These are phyloP conservation scores for Falco rusticolus DNA, from an alignment of 2,797 vertebrate species.

Conservation along the genomic window DNA sequence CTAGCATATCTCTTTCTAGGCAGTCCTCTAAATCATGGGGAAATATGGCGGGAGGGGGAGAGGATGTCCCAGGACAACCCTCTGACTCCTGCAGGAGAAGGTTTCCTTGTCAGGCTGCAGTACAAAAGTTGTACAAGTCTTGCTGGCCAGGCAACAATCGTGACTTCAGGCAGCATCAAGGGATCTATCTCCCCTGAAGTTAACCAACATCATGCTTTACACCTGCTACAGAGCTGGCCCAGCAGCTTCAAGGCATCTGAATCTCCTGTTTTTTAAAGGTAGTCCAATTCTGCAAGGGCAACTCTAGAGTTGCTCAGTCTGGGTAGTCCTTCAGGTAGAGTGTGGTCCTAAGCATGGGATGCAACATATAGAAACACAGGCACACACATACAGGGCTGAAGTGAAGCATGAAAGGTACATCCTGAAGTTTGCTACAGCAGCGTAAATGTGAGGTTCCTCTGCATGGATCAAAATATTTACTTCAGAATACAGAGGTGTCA, in stretches of 20 bases:
- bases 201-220: neutral
- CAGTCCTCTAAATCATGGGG: neutral
- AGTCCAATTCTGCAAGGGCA: neutral
- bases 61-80: neutral
- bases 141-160: neutral
- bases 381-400: neutral
- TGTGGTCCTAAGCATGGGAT: neutral
- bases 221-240: neutral
- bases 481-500: neutral
- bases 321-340: neutral
- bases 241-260: neutral
- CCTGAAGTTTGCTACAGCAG: neutral
- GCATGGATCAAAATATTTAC: slow-evolving; percentile 5
- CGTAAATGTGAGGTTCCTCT: neutral
- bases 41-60: neutral
- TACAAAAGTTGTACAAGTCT: neutral
- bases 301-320: neutral
- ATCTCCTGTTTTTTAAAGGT: neutral
- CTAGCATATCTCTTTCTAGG: neutral
- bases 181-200: neutral
- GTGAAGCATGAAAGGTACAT: neutral
- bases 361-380: rapidly evolving
- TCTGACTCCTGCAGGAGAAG: neutral
- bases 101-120: neutral
- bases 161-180: neutral